Evolutionary conservation across 2,113 vertebrate species (phyloP), one percentile per base, ranked within the genome.

Genomic region (Calyptomena viridis): DNA sequence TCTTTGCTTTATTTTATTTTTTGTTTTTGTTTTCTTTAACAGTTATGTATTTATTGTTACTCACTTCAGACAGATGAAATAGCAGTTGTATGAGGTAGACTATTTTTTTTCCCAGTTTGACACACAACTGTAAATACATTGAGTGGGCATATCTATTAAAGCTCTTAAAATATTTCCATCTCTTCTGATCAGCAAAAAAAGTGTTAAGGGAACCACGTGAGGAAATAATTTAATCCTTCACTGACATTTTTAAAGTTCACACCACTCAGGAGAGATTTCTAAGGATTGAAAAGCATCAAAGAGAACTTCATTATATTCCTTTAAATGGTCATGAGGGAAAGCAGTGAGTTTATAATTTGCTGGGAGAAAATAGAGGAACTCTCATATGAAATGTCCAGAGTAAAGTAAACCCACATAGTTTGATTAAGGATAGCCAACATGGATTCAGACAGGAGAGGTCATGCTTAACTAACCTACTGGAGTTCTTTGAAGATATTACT

Each of bases 291-390:
- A 84, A 66, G 10, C n/a, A 22, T 62, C 68, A 58, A 62, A 83
- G 33, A 80, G 67, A 87, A 83, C 89, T 84, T 93, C 49, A 91
- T 78, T 94, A 75, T 84, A 84, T 78, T 94, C 15, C 28, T 77
- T 94, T 96, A 96, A 91, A 96, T 93, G 79, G 59, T 52, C 64
- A 64, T 58, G n/a, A 93, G 75, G 66, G 81, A 83, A 89, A 95
- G 56, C 7, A 53, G 19, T 47, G 63, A 64, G 58, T 88, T 91
- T 75, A 76, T 82, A 58, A 75, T 68, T 83, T 82, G 7, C 37
- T 67, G 37, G 9, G 33, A 81, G 52, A 76, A 94, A 92, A 94
- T 53, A 73, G 11, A 64, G 35, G 14, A 69, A 60, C 11, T 87
- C 24, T 84, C 16, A 40, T 31, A 66, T 28, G 66, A 89, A 78